Conservation (phyloP, 2,113 vertebrate species). For the Circaetus cinerascens region DNA sequence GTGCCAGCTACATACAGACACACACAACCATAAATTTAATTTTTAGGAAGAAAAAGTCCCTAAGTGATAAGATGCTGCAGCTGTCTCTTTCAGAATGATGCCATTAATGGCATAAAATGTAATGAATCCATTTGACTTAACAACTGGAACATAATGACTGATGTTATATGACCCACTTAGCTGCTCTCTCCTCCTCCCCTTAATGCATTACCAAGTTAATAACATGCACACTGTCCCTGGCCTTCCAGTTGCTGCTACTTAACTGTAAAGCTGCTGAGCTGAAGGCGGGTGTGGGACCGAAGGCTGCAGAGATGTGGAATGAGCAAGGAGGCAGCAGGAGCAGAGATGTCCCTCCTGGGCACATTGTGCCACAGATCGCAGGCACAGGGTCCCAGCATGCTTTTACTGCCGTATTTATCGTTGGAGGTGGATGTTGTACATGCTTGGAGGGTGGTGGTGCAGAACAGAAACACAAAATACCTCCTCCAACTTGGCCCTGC, state of each 20-base stretch:
- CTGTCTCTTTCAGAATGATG: not conserved
- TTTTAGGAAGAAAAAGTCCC: not conserved
- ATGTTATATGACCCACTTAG: conserved; percentile 19
- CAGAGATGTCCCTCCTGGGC: not conserved
- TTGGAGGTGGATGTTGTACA: rapidly evolving
- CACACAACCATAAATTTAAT: not conserved
- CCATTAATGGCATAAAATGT: not conserved
- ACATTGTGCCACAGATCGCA: rapidly evolving
- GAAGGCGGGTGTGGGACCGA: not conserved
- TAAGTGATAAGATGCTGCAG: not conserved
- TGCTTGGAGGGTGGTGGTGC: not conserved
- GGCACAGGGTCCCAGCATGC: not conserved
- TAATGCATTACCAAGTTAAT: not conserved
- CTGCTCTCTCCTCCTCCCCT: not conserved
- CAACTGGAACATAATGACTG: conserved; percentile 16
- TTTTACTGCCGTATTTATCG: rapidly evolving
- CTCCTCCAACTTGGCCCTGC: not conserved
- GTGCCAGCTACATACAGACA: not conserved
- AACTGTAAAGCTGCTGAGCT: conserved; percentile 16
- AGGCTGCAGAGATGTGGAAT: not conserved
- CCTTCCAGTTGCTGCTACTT: conserved; percentile 16
- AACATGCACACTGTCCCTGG: not conserved
- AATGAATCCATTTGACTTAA: conserved; percentile 34
- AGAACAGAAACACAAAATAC: not conserved
- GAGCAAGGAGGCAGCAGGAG: not conserved